Conservation (phyloP, 1,140 invertebrate genomes). For the Lasaia peninsularis region DNA sequence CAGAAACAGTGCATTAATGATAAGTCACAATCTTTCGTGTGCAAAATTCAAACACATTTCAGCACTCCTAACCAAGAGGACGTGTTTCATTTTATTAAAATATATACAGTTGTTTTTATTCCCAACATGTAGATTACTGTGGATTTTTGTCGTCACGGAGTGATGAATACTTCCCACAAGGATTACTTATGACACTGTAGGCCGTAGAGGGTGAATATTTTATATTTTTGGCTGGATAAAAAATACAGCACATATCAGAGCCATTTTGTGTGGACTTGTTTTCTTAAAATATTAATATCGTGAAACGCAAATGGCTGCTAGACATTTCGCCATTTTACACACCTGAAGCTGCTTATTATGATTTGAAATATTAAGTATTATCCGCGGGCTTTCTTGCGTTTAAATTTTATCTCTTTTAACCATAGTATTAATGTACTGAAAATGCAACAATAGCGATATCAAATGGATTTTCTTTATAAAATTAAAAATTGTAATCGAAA, state of each 20-base stretch:
- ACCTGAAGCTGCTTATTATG: too few species aligned
- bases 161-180: slow-evolving; percentile 22
- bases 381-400: too few species aligned
- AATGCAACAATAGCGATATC: too few species aligned
- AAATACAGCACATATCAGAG: background rate
- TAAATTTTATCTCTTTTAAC: too few species aligned
- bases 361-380: too few species aligned
- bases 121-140: slow-evolving; percentile 26
- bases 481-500: too few species aligned
- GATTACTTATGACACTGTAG: slow-evolving; percentile 10
- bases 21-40: too few species aligned
- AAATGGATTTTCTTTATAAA: too few species aligned
- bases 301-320: background rate
- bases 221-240: slow-evolving; percentile 6
- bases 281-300: background rate
- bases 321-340: too few species aligned
- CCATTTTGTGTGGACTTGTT: background rate
- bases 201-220: slow-evolving; percentile 3
- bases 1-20: too few species aligned
- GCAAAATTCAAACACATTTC: background rate
- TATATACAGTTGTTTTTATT: slow-evolving; percentile 6
- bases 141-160: slow-evolving; percentile 19
- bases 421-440: too few species aligned
- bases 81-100: slow-evolving; percentile 11
- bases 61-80: background rate